Evolutionary conservation across 2,888 invertebrate species (phyloP).

Genomic region (Odontocolon sp.): DNA sequence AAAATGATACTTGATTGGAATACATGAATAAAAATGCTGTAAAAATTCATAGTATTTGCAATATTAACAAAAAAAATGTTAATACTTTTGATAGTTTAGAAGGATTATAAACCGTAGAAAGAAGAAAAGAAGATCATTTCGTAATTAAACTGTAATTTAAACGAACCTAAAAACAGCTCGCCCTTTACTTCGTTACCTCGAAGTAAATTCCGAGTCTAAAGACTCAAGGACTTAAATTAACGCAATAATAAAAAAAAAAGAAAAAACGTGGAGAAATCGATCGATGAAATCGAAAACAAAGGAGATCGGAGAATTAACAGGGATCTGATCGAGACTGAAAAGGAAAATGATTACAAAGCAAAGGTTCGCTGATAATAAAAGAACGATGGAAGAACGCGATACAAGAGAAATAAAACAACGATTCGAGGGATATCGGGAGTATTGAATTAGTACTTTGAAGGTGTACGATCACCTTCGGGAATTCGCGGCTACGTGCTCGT

Average conservation of each 20-base stretch:
- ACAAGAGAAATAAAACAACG: slow-evolving; percentile 37
- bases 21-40: no score
- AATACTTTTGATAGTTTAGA: no score
- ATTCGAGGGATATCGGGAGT: slow-evolving; percentile 55
- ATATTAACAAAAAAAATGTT: no score
- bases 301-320: not conserved
- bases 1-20: no score
- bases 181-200: no score
- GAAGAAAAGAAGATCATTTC: no score
- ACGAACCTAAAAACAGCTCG: no score
- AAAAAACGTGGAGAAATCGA: not conserved
- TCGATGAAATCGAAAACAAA: not conserved
- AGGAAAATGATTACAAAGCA: slow-evolving; percentile 20
- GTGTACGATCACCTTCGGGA: slow-evolving; percentile 55
- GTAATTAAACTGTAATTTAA: no score
- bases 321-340: slow-evolving; percentile 2
- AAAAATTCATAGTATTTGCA: no score
- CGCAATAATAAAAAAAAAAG: slow-evolving; percentile 1
- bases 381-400: slow-evolving; percentile 44
- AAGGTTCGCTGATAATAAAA: slow-evolving; percentile 41
- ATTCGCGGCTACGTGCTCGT: slow-evolving; percentile 46
- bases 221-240: no score
- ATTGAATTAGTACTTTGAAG: slow-evolving; percentile 64
- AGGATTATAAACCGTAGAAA: no score
- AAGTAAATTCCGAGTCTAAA: no score